Conservation (phyloP, 2,888 invertebrate genomes). For the Drosophila sordidula region DNA sequence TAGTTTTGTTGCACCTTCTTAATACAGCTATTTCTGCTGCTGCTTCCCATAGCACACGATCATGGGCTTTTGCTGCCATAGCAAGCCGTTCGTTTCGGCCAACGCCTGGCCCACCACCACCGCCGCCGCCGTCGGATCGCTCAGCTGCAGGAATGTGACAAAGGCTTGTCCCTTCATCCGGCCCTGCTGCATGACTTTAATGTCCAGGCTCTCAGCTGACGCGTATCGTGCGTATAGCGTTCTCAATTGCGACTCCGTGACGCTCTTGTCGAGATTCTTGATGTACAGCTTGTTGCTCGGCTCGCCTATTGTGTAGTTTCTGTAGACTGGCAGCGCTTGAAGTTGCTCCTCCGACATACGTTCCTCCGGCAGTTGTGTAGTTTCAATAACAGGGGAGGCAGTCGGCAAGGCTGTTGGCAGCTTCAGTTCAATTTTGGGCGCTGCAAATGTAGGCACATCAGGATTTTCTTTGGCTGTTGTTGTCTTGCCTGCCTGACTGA, state of each 20-base stretch:
- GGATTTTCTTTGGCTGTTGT: not conserved
- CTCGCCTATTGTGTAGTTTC: slow-evolving; percentile 93
- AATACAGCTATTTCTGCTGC: slow-evolving; percentile 31
- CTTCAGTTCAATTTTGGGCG: slow-evolving; percentile 72
- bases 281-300: slow-evolving; percentile 95
- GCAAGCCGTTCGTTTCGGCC: slow-evolving; percentile 93
- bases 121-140: slow-evolving; percentile 18
- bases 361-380: slow-evolving; percentile 84
- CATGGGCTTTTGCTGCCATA: slow-evolving; percentile 95
- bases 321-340: slow-evolving; percentile 91
- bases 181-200: slow-evolving; percentile 96
- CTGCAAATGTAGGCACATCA: slow-evolving; percentile 7
- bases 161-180: slow-evolving; percentile 99
- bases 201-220: slow-evolving; percentile 86
- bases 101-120: slow-evolving; percentile 90
- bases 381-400: not conserved
- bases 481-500: slow-evolving; percentile 20
- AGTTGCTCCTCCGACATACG: slow-evolving; percentile 90
- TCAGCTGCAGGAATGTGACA: slow-evolving; percentile 87
- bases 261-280: slow-evolving; percentile 94
- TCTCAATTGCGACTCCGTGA: slow-evolving; percentile 90
- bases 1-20: slow-evolving; percentile 1
- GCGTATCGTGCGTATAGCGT: slow-evolving; percentile 91
- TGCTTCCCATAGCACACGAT: slow-evolving; percentile 93
- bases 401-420: slow-evolving; percentile 39